Evolutionary conservation across 2,888 invertebrate genomes (phyloP), one percentile per base, ranked within the genome.

Genomic region (Phortica okadai): DNA sequence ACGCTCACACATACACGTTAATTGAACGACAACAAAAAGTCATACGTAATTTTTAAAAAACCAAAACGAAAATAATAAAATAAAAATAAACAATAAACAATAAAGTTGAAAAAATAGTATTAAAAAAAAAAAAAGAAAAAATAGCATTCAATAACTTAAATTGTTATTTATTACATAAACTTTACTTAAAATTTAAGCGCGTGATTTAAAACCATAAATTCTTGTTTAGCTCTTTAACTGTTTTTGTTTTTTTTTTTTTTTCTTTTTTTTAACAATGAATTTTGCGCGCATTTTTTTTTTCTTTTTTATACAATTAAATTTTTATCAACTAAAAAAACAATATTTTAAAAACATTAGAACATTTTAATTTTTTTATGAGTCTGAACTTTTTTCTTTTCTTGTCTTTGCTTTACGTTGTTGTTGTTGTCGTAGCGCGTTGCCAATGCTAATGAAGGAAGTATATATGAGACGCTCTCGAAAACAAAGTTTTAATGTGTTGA

Each of bases 121-220:
- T 10, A 16, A 16, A 62, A 76, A 80, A 59, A 59, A 58, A 76
- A 62, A 44, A 42, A 74, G 74, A 80, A 79, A 77, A 82, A 83
- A 78, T 80, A 82, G 74, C 76, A 81, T 79, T 78, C 73, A 74
- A 77, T 16, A 42, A 75, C 44, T 67, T 77, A 66, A 42, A 66
- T 45, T 69, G n/a, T 69, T 69, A 6, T 66, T 69, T 21, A 69
- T 69, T 69, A 69, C 44, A 69, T 21, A 8, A 21, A 21, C 21
- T 21, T 21, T 21, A 21, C 21, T 21, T 21, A 21, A 21, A 21
- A 21, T 21, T 21, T 21, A 21, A 21, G 21, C 21, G 21, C 21
- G 21, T 21, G n/a, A 11, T 14, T 56, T 56, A 56, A 56, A 56
- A 56, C n/a, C n/a, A 56, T n/a, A 56, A 56, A 56, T n/a, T 14